These are phyloP conservation scores for Oenanthe oenanthe DNA, from an alignment of 2,113 vertebrate species.

Conservation along the genomic window DNA sequence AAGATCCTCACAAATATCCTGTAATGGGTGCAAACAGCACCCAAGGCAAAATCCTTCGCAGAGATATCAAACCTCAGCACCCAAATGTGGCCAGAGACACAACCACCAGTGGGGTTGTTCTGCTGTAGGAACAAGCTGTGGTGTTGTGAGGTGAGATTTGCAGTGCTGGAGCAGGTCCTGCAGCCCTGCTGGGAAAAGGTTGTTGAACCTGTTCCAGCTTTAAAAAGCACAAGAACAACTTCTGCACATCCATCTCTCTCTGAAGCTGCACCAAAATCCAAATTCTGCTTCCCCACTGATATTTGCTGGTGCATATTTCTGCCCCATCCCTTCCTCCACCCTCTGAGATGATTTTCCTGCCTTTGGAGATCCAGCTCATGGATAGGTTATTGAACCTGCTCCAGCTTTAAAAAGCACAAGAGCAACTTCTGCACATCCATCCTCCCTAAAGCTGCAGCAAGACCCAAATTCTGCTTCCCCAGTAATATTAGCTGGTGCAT, in stretches of 20 bases:
- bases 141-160: neutral
- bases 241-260: neutral
- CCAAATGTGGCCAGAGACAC: neutral
- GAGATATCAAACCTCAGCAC: neutral
- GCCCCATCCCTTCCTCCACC: neutral
- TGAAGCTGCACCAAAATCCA: neutral
- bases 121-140: neutral
- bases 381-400: too few species aligned
- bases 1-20: neutral
- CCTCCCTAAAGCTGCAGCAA: neutral
- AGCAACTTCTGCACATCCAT: too few species aligned
- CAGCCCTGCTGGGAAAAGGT: neutral
- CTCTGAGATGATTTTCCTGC: neutral
- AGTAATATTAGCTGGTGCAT: fast-evolving
- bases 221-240: neutral
- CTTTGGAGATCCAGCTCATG: too few species aligned
- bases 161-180: neutral
- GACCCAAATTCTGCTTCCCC: neutral
- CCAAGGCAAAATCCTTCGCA: neutral
- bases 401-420: too few species aligned
- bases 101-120: neutral
- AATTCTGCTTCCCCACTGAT: neutral
- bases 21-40: neutral
- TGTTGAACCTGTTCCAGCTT: neutral
- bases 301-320: neutral